Evolutionary conservation across 2,888 invertebrate genomes (phyloP), one percentile per base, ranked within the genome.

Genomic region (Aspidiotus destructor): DNA sequence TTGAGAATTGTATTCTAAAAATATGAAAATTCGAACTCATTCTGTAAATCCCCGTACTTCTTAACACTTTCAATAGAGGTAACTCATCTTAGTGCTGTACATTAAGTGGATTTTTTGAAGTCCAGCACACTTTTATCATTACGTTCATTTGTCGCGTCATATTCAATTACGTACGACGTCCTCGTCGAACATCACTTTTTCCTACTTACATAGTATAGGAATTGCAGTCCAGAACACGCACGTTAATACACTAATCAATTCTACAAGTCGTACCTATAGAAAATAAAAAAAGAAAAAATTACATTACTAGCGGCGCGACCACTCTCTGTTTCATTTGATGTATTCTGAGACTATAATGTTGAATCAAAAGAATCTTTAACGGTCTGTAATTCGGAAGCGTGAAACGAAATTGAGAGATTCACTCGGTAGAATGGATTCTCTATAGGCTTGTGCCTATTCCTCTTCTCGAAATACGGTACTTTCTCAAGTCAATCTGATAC

Each of bases 361-460:
- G n/a, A 48, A 48, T 48, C n/a, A 48, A 48, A 13, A 48, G n/a
- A 48, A 48, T 48, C n/a, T 48, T 48, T 48, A 48, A 48, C 48
- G 48, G 48, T 11, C 6, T 6, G 48, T 48, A 48, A 48, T 48
- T 48, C 48, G 48, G 48, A 48, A 48, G 48, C 48, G 48, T 48
- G 48, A 48, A 48, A 48, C 48, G 48, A 48, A 48, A 48, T 48
- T 48, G 28, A 48, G 48, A 48, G 48, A 48, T 48, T 48, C 48
- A 48, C 48, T 48, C n/a, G n/a, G 28, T 28, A 28, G 28, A 28
- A 28, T 28, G 28, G 28, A 28, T 28, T 28, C 28, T 28, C 28
- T 28, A 28, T 28, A 28, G 28, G 28, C 28, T 28, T 28, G 28
- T 28, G 28, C 28, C 28, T 28, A 28, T 28, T 28, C 10, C 48